Percentiles rank a stretch among this genome's conserved stretches.
Conservation (phyloP, 2,888 invertebrate species). For the Oxystoma pomonae region DNA sequence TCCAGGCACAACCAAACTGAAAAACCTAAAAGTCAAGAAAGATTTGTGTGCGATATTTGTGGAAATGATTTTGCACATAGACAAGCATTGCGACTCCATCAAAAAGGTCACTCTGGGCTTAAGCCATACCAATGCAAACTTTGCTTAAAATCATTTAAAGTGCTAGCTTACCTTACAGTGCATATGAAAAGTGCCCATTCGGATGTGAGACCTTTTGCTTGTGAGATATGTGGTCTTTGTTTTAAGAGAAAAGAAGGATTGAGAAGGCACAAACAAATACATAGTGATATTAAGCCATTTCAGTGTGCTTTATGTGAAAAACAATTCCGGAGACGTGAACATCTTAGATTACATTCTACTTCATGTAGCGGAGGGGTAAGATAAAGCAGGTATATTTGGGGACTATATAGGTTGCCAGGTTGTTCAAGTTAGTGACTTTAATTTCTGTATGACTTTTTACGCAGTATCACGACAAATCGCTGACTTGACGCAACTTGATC, state of each 20-base stretch:
- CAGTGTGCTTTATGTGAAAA: constrained; percentile 36
- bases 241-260: constrained; percentile 26
- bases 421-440: too few relatives aligned
- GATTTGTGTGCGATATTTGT: constrained; percentile 38
- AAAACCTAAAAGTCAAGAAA: constrained; percentile 9
- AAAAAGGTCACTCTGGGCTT: constrained; percentile 32
- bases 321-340: constrained; percentile 32
- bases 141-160: constrained; percentile 32
- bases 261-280: constrained; percentile 36
- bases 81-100: constrained; percentile 35
- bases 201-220: constrained; percentile 37
- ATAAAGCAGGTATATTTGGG: too few relatives aligned
- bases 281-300: constrained; percentile 34
- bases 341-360: constrained; percentile 32
- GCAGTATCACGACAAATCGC: too few relatives aligned
- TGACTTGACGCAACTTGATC: too few relatives aligned
- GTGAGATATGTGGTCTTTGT: constrained; percentile 35
- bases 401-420: too few relatives aligned
- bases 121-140: constrained; percentile 32
- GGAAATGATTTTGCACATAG: constrained; percentile 34
- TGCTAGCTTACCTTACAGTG: constrained; percentile 31
- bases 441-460: too few relatives aligned
- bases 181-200: constrained; percentile 41
- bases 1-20: constrained; percentile 15
- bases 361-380: too few relatives aligned